Conservation (phyloP, 1,140 invertebrate species). For the Laodelphax striatellus region DNA sequence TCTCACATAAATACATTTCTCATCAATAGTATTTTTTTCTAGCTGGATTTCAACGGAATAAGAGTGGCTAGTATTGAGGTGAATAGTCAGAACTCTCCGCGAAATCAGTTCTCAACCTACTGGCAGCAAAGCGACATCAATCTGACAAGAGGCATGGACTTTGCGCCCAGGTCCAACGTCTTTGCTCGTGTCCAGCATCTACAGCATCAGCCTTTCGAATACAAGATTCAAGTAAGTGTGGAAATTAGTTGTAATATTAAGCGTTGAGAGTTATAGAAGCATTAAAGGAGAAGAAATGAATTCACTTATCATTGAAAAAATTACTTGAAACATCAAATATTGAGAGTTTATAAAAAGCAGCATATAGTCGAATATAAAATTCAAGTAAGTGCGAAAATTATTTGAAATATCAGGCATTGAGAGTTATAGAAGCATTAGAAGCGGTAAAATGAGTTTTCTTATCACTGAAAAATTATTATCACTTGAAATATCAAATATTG, state of each 20-base stretch:
- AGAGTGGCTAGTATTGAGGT: slow-evolving; percentile 39
- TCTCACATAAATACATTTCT: too few species aligned
- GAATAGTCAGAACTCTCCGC: slow-evolving; percentile 24
- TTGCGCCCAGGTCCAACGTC: slow-evolving; percentile 31
- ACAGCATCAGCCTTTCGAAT: slow-evolving; percentile 33
- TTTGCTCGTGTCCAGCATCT: slow-evolving; percentile 36
- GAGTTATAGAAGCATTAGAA: too few species aligned
- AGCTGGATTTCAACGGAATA: slow-evolving; percentile 50
- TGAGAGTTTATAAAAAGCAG: too few species aligned
- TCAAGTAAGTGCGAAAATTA: slow-evolving; percentile 15
- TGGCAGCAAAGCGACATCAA: slow-evolving; percentile 40
- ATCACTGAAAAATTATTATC: too few species aligned
- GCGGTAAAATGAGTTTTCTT: too few species aligned
- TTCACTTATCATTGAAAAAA: too few species aligned
- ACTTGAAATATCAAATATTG: too few species aligned
- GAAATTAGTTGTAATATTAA: too few species aligned
- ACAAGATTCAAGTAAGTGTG: slow-evolving; percentile 24
- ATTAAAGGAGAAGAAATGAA: too few species aligned
- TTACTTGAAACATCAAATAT: too few species aligned
- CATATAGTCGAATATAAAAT: slow-evolving; percentile 31
- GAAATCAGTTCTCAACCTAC: slow-evolving; percentile 33
- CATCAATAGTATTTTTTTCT: not conserved
- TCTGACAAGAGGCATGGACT: slow-evolving; percentile 37
- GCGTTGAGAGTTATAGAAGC: too few species aligned
- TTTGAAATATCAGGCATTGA: too few species aligned